phyloP scores from a whole-genome alignment of 2,888 invertebrate species.

The Zaprionus lineosus region DNA sequence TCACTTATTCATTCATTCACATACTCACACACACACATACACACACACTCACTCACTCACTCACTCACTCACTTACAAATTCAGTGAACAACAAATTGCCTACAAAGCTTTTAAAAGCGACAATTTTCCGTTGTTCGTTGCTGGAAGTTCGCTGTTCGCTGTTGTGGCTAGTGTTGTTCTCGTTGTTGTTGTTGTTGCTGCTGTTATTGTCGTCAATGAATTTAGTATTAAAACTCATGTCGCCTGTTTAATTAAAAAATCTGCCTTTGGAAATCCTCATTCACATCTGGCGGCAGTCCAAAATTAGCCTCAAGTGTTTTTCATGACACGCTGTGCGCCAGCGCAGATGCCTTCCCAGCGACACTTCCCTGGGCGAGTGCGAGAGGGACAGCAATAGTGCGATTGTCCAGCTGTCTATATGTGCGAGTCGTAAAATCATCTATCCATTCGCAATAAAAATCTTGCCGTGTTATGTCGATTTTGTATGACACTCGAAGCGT shows the following conservation, averaged over 20 bases:
- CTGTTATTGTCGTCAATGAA: conserved; percentile 10
- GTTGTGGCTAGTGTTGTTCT: conserved; percentile 11
- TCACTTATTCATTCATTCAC: conserved; percentile 42
- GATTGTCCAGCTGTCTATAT: conserved; percentile 58
- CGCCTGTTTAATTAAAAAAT: conserved; percentile 68
- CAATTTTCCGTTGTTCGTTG: conserved; percentile 15
- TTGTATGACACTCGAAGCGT: conserved; percentile 31
- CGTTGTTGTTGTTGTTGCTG: conserved; percentile 10
- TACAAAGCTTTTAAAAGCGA: conserved; percentile 48
- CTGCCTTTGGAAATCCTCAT: conserved; percentile 30
- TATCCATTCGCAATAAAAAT: conserved; percentile 37
- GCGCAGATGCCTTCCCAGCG: conserved; percentile 47
- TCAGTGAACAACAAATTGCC: conserved; percentile 59
- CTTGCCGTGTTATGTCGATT: conserved; percentile 42
- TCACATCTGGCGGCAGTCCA: conserved; percentile 44
- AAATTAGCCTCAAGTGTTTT: conserved; percentile 74
- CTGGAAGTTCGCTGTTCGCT: background rate
- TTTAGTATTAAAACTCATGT: conserved; percentile 41
- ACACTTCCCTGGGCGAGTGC: background rate
- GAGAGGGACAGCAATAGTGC: conserved; percentile 2
- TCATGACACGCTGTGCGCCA: conserved; percentile 65
- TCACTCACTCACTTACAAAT: conserved; percentile 34
- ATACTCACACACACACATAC: conserved; percentile 17
- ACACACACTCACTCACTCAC: conserved; percentile 20
- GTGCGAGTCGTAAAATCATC: no score